A percentile compares a stretch with the other conserved stretches of the same genome.
phyloP scores from a whole-genome alignment of 2,113 vertebrate species.

The Oenanthe melanoleuca region DNA sequence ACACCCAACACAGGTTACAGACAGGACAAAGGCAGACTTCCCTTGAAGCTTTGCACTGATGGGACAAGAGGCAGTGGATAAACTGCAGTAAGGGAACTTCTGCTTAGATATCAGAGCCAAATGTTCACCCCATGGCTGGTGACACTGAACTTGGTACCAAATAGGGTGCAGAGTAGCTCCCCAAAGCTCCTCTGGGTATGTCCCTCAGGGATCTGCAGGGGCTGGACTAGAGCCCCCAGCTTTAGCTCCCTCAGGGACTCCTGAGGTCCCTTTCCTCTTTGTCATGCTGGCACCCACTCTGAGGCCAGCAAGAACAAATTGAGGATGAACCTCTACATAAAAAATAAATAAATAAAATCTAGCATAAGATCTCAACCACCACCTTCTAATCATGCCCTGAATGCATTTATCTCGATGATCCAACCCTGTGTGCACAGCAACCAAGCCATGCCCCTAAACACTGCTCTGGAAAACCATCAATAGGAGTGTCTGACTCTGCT shows the following conservation, averaged over 20 bases:
- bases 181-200: not conserved
- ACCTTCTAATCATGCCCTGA: not conserved
- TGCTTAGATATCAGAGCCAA: not conserved
- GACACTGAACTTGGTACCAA: not conserved
- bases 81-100: not conserved
- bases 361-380: not conserved
- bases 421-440: rapidly evolving
- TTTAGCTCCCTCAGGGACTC: not conserved
- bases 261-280: not conserved
- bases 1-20: not conserved
- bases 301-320: rapidly evolving
- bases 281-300: rapidly evolving
- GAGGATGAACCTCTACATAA: not conserved
- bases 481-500: not conserved
- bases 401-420: not conserved
- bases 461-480: not conserved
- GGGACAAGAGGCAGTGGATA: not conserved
- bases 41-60: rapidly evolving
- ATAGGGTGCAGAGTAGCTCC: not conserved
- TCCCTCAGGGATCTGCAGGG: not conserved
- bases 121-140: rapidly evolving
- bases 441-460: rapidly evolving
- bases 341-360: not conserved
- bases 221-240: not conserved
- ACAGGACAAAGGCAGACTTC: not conserved